Conservation (phyloP, 2,113 vertebrate species). For the Strix aluco region DNA sequence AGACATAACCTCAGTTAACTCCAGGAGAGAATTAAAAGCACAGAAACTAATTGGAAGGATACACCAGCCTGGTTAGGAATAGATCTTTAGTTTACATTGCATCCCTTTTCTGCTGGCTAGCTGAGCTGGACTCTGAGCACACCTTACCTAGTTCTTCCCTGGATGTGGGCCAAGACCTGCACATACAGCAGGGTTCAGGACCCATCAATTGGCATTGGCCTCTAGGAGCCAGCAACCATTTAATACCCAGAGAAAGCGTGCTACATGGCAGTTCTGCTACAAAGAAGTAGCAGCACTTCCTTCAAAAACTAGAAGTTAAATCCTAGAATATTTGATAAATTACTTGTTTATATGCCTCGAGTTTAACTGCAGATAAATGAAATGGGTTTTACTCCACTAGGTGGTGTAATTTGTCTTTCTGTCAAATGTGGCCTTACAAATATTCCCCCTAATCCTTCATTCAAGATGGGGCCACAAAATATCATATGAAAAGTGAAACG, state of each 20-base stretch:
- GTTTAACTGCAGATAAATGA: background rate
- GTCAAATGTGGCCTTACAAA: background rate
- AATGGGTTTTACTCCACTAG: conserved; percentile 36
- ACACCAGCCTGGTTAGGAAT: background rate
- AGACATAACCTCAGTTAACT: background rate
- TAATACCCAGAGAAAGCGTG: background rate
- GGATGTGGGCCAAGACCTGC: background rate
- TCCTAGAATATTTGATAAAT: background rate
- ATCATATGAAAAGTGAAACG: background rate
- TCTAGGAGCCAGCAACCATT: background rate
- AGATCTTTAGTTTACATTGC: background rate
- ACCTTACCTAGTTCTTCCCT: background rate
- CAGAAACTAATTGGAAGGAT: background rate
- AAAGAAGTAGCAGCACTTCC: background rate
- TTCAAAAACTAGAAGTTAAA: background rate
- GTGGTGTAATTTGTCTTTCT: conserved; percentile 27
- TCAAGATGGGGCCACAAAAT: background rate
- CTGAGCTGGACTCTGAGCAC: background rate
- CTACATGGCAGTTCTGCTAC: background rate
- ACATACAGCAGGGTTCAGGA: rapidly evolving
- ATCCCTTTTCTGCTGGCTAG: background rate
- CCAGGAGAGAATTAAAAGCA: background rate
- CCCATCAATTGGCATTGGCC: background rate
- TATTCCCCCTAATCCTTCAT: background rate
- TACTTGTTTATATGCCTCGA: background rate